phyloP scores from a whole-genome alignment of 2,113 vertebrate genomes.

The Cheirogaleus medius region DNA sequence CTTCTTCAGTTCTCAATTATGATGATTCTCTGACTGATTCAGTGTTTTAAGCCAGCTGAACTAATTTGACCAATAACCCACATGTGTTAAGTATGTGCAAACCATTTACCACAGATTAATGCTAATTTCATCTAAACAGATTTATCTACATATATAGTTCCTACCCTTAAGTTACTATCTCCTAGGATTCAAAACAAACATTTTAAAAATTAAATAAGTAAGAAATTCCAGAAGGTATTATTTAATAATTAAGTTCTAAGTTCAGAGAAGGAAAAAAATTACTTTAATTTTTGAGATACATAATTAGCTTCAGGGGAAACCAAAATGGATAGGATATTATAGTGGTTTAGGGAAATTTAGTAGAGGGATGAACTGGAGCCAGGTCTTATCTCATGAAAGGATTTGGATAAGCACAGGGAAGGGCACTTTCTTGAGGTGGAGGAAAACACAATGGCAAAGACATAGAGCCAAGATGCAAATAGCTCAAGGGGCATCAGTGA shows the following conservation, averaged over 20 bases:
- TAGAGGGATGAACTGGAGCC: background rate
- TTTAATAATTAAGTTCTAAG: slow-evolving; percentile 39
- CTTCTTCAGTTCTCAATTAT: background rate
- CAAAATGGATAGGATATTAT: background rate
- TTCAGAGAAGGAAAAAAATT: slow-evolving; percentile 18
- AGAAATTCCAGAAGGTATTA: slow-evolving; percentile 32
- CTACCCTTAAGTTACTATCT: slow-evolving; percentile 5
- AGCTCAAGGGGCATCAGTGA: background rate
- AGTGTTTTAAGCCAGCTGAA: background rate
- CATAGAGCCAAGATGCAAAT: background rate
- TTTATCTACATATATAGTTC: slow-evolving; percentile 7
- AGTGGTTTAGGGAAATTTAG: background rate
- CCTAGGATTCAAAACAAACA: slow-evolving; percentile 17
- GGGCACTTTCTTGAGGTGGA: background rate
- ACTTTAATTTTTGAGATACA: slow-evolving; percentile 7
- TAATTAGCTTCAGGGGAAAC: slow-evolving; percentile 11
- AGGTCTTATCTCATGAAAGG: background rate
- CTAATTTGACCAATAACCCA: background rate
- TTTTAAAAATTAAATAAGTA: slow-evolving; percentile 45
- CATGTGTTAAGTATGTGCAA: background rate
- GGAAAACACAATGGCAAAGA: background rate
- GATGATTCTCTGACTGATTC: background rate
- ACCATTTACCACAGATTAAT: slow-evolving; percentile 5
- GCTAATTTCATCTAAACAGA: slow-evolving; percentile 18
- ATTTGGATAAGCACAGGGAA: background rate